Evolutionary conservation across 1,140 invertebrate species (phyloP).

Genomic region (Bombus ignitus): DNA sequence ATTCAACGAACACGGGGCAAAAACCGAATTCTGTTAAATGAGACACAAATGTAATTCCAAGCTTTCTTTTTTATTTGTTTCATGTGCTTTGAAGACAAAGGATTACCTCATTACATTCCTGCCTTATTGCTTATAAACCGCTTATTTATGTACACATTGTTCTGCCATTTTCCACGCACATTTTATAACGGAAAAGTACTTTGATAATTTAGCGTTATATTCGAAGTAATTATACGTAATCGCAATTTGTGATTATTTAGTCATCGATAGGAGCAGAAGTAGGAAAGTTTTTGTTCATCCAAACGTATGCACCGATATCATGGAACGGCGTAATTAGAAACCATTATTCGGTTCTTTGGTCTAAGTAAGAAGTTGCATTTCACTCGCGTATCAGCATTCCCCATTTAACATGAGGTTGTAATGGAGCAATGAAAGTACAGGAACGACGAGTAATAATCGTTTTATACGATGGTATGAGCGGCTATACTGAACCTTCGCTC

Average conservation of each 20-base stretch:
- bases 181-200: not conserved
- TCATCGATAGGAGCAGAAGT: too few relatives aligned
- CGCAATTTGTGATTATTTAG: not conserved
- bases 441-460: constrained; percentile 38
- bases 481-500: not conserved
- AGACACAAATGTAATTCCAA: not conserved
- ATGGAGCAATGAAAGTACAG: constrained; percentile 29
- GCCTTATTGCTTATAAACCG: not conserved
- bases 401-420: constrained; percentile 15
- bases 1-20: not conserved
- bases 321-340: not conserved
- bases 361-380: constrained; percentile 4
- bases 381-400: not conserved
- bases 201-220: not conserved
- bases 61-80: not conserved
- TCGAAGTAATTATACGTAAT: not conserved
- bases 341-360: too few relatives aligned
- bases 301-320: not conserved
- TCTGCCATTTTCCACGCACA: not conserved
- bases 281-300: too few relatives aligned
- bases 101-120: not conserved
- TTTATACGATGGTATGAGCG: constrained; percentile 15
- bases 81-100: not conserved
- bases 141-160: not conserved
- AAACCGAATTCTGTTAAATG: not conserved